These are phyloP conservation scores for Montipora efflorescens DNA, from an alignment of 64 coral and sea anemone genomes.

Conservation along the genomic window DNA sequence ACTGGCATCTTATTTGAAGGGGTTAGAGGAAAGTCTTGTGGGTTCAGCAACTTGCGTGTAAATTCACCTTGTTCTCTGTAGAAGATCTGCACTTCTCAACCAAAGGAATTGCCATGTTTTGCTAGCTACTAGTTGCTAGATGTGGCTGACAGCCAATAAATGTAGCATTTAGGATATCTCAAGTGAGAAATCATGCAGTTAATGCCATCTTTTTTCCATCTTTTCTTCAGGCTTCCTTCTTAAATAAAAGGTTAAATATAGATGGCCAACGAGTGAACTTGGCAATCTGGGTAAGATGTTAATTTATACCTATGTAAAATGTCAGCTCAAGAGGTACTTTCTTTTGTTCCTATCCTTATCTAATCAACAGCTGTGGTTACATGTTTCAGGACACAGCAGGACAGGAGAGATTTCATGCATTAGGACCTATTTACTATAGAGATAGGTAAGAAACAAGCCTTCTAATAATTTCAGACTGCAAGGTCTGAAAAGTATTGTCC, in stretches of 20 bases:
- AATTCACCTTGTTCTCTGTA: neutral
- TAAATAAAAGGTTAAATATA: conserved; percentile 99
- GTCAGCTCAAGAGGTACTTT: neutral
- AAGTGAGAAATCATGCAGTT: too few species aligned
- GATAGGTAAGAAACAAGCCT: conserved; percentile 83
- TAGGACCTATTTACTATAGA: conserved; percentile 99
- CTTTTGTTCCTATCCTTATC: neutral
- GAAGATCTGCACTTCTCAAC: neutral
- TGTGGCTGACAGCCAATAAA: neutral
- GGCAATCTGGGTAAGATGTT: conserved; percentile 91
- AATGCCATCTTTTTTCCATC: neutral
- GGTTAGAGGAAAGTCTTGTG: too few species aligned
- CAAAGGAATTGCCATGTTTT: neutral
- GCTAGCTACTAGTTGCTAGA: neutral
- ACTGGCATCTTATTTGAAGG: too few species aligned
- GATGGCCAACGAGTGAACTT: conserved; percentile 94
- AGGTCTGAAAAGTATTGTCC: too few species aligned
- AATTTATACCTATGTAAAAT: neutral
- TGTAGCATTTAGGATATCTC: neutral
- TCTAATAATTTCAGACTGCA: neutral
- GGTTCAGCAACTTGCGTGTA: too few species aligned
- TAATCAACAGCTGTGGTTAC: neutral
- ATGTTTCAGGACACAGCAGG: conserved; percentile 92
- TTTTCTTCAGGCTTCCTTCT: conserved; percentile 88
- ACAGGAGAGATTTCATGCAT: conserved; percentile 98